Conservation (phyloP, 92 coral and sea anemone species). For the Virgularia gustaviana region DNA sequence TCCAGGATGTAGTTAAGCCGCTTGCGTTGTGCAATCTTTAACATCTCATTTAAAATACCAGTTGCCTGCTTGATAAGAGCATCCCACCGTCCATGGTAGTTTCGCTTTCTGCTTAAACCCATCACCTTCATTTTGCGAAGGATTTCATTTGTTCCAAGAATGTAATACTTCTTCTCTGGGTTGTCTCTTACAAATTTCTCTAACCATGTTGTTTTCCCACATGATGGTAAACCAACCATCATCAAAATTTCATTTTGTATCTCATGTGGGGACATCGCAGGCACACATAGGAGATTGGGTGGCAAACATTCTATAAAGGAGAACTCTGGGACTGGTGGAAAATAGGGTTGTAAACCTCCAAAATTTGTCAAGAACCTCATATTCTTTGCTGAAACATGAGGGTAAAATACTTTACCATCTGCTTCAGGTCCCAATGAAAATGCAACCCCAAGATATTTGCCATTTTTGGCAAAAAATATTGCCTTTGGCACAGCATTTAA, state of each 20-base stretch:
- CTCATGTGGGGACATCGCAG: constrained; percentile 62
- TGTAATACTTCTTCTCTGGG: constrained; percentile 68
- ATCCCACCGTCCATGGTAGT: constrained; percentile 99
- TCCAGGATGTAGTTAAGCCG: constrained; percentile 85
- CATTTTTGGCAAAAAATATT: constrained; percentile 84
- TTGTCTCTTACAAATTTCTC: constrained; percentile 62
- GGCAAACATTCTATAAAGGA: constrained; percentile 59
- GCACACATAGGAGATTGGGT: constrained; percentile 46
- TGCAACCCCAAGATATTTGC: constrained; percentile 78
- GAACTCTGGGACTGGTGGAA: constrained; percentile 67
- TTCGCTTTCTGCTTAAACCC: constrained; percentile 76
- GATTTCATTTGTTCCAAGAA: constrained; percentile 83
- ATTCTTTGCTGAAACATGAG: constrained; percentile 89
- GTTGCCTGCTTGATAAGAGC: constrained; percentile 90
- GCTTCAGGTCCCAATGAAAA: constrained; percentile 73
- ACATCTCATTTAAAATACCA: constrained; percentile 68
- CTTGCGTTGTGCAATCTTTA: constrained; percentile 82
- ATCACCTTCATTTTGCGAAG: constrained; percentile 91
- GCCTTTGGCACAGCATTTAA: constrained; percentile 69
- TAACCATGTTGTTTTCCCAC: constrained; percentile 91
- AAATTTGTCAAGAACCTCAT: constrained; percentile 85
- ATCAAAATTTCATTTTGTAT: constrained; percentile 70
- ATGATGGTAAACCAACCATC: constrained; percentile 96
- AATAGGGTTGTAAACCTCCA: constrained; percentile 59
- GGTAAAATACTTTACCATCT: constrained; percentile 66